Evolutionary conservation across 2,888 invertebrate species (phyloP).

Genomic region (Chrysomela aeneicollis): DNA sequence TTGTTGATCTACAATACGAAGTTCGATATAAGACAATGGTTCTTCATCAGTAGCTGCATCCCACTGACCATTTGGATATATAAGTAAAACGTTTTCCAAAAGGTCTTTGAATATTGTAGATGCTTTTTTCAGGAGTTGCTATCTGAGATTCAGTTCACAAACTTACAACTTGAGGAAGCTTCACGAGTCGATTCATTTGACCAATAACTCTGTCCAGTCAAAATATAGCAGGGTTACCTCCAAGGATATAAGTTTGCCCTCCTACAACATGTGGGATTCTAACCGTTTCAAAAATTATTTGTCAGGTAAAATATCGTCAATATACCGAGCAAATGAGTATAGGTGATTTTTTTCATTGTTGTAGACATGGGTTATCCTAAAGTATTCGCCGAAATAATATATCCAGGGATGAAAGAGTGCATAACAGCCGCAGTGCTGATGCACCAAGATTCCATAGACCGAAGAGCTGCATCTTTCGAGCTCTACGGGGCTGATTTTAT

Average conservation of each 20-base stretch:
- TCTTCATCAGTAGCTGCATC: conserved; percentile 79
- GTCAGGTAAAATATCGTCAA: conserved; percentile 33
- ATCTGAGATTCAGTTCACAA: conserved; percentile 86
- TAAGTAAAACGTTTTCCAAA: conserved; percentile 60
- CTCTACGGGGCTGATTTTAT: conserved; percentile 94
- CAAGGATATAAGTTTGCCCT: conserved; percentile 70
- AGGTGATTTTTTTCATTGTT: conserved; percentile 1
- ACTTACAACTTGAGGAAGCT: conserved; percentile 80
- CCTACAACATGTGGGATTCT: conserved; percentile 86
- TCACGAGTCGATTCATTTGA: conserved; percentile 86
- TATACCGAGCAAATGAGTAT: too few species aligned
- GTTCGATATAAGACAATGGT: conserved; percentile 92
- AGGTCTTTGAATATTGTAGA: not conserved
- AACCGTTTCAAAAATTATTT: conserved; percentile 69
- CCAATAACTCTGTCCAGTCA: conserved; percentile 87
- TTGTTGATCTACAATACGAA: conserved; percentile 84
- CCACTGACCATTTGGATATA: conserved; percentile 89
- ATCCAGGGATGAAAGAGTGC: conserved; percentile 84
- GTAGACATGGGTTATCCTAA: conserved; percentile 66
- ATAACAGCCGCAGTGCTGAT: conserved; percentile 82
- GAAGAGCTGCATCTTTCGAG: conserved; percentile 82
- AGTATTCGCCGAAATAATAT: conserved; percentile 78
- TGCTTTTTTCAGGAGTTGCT: conserved; percentile 69
- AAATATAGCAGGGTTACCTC: conserved; percentile 68
- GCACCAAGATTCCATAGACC: conserved; percentile 76